phyloP scores from a whole-genome alignment of 2,888 invertebrate genomes.

The Phasia obesa region DNA sequence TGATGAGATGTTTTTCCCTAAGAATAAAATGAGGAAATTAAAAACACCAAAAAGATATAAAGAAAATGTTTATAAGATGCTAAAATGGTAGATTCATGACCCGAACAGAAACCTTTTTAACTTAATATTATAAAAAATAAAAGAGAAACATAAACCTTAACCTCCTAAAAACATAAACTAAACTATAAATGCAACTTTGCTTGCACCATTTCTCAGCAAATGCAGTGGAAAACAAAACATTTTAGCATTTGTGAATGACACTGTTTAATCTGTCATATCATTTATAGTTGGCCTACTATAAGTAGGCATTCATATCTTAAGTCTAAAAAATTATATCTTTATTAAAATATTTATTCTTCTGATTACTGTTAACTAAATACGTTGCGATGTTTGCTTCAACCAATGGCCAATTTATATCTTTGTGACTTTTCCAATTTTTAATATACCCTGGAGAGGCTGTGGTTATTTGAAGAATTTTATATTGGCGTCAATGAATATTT shows the following conservation, averaged over 20 bases:
- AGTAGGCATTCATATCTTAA: no score
- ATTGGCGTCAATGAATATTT: no score
- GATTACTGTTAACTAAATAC: no score
- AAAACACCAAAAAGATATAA: constrained; percentile 44
- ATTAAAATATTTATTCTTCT: no score
- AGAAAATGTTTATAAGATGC: constrained; percentile 79
- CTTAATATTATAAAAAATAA: constrained; percentile 28
- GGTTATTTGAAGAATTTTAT: no score
- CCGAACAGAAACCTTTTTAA: constrained; percentile 75
- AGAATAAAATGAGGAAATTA: constrained; percentile 36
- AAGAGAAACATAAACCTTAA: constrained; percentile 68
- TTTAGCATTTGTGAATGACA: neutral
- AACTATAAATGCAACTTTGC: constrained; percentile 61
- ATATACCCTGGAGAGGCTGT: no score
- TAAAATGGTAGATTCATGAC: constrained; percentile 83
- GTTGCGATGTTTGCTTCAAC: no score
- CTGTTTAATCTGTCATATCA: no score
- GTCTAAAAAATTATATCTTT: no score
- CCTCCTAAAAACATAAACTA: constrained; percentile 73
- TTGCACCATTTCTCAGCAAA: constrained; percentile 7
- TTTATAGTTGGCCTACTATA: no score
- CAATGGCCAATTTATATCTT: no score
- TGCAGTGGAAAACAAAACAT: neutral
- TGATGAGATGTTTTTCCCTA: constrained; percentile 56
- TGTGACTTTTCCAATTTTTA: no score